Conservation (phyloP, 1,140 invertebrate genomes). For the Zaprionus gabonicus region DNA sequence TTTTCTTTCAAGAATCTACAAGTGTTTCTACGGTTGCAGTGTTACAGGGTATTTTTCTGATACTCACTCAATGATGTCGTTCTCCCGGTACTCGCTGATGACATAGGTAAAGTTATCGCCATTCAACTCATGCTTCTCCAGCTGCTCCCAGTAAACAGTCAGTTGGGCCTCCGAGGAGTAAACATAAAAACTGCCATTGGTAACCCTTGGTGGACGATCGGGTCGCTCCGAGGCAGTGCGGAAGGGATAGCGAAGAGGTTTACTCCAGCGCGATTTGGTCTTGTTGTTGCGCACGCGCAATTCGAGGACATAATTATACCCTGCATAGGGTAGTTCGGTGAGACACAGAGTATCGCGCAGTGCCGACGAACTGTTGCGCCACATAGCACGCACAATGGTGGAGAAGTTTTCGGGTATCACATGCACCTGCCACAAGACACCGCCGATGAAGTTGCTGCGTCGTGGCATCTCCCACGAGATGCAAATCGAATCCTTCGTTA, state of each 20-base stretch:
- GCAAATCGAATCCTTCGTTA: conserved; percentile 55
- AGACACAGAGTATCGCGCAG: conserved; percentile 62
- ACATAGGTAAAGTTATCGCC: conserved; percentile 59
- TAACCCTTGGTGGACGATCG: conserved; percentile 59
- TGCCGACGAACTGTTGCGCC: conserved; percentile 57
- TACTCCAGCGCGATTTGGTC: conserved; percentile 62
- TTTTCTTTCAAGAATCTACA: no score
- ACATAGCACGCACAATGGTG: conserved; percentile 33
- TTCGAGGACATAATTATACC: conserved; percentile 58
- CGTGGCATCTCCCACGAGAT: conserved; percentile 67
- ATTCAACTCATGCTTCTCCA: conserved; percentile 60
- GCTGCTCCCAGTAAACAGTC: conserved; percentile 68
- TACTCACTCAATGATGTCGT: conserved; percentile 59
- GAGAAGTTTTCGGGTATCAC: conserved; percentile 56
- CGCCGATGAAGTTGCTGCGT: conserved; percentile 58
- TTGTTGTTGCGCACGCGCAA: conserved; percentile 70
- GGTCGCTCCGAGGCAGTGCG: conserved; percentile 53
- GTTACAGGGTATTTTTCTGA: neutral
- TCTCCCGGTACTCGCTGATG: conserved; percentile 62
- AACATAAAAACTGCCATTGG: conserved; percentile 71
- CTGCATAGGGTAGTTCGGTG: conserved; percentile 60
- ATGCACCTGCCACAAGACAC: conserved; percentile 57
- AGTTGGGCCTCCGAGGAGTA: conserved; percentile 57
- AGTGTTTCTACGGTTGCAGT: neutral
- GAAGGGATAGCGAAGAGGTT: conserved; percentile 55